These are phyloP conservation scores for Acrocyrtus sp. DNA, from an alignment of 2,888 invertebrate genomes.

Conservation along the genomic window DNA sequence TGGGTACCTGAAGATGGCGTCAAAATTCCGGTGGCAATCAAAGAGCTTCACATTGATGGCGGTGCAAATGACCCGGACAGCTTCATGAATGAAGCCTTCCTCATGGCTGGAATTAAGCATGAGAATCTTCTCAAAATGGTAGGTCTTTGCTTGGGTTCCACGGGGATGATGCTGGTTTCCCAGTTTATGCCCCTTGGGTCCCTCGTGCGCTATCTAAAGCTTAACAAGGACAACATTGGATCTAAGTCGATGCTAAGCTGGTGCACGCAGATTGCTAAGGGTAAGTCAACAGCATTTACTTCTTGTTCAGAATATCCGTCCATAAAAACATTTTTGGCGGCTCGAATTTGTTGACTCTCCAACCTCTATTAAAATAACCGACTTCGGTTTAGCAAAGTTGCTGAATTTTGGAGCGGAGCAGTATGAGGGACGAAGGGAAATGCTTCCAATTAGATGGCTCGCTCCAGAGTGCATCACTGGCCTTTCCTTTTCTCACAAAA, in stretches of 20 bases:
- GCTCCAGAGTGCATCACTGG: slow-evolving; percentile 97
- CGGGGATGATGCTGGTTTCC: slow-evolving; percentile 96
- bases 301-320: neutral
- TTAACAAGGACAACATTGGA: slow-evolving; percentile 91
- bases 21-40: slow-evolving; percentile 96
- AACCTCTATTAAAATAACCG: slow-evolving; percentile 94
- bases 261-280: slow-evolving; percentile 97
- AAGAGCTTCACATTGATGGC: slow-evolving; percentile 88
- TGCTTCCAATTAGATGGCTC: slow-evolving; percentile 99
- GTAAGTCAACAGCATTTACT: slow-evolving; percentile 65
- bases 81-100: slow-evolving; percentile 94
- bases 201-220: slow-evolving; percentile 91
- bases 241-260: slow-evolving; percentile 94
- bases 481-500: slow-evolving; percentile 96
- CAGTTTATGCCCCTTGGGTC: slow-evolving; percentile 98
- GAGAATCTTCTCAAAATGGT: slow-evolving; percentile 91
- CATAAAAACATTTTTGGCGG: too few species aligned
- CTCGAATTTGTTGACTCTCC: slow-evolving; percentile 78
- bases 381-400: slow-evolving; percentile 97
- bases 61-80: slow-evolving; percentile 87
- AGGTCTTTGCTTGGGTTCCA: slow-evolving; percentile 94
- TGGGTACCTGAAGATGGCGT: slow-evolving; percentile 95
- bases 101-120: slow-evolving; percentile 98
- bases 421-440: slow-evolving; percentile 95
- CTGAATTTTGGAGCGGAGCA: slow-evolving; percentile 94